Evolutionary conservation across 2,888 invertebrate species (phyloP).

Genomic region (Marronus borbonicus): DNA sequence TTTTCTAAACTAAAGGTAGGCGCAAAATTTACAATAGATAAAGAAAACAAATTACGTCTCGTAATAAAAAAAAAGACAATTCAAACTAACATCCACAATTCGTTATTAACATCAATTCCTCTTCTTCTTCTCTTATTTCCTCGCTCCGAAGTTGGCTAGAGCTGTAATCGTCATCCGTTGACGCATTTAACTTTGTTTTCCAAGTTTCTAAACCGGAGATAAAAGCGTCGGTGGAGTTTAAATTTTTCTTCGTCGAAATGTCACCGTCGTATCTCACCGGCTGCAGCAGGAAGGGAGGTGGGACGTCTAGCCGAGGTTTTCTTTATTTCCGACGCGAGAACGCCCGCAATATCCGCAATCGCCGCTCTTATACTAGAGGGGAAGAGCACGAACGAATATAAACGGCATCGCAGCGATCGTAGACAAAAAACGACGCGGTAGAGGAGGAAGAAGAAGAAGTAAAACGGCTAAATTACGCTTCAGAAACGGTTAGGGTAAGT

Average conservation of each 20-base stretch:
- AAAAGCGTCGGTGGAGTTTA: constrained; percentile 1
- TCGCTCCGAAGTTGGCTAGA: background rate
- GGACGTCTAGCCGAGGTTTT: constrained; percentile 1
- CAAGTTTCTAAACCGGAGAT: constrained; percentile 23
- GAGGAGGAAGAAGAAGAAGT: too few relatives aligned
- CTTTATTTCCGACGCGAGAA: constrained; percentile 33
- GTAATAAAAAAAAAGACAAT: too few relatives aligned
- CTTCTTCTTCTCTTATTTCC: background rate
- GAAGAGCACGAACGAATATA: constrained; percentile 7
- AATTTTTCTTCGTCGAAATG: constrained; percentile 9
- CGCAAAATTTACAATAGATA: too few relatives aligned
- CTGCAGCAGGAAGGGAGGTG: too few relatives aligned
- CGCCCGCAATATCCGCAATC: constrained; percentile 23
- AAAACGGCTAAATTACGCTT: constrained; percentile 26
- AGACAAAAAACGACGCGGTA: too few relatives aligned
- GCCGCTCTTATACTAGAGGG: background rate
- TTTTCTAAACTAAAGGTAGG: too few relatives aligned
- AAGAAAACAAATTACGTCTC: too few relatives aligned
- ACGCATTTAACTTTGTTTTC: background rate
- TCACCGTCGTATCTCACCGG: background rate
- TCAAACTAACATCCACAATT: too few relatives aligned
- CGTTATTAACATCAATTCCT: too few relatives aligned
- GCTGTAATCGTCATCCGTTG: too few relatives aligned
- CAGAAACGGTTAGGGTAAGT: constrained; percentile 25
- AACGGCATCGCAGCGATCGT: constrained; percentile 3